Conservation (phyloP, 2,113 vertebrate genomes). For the Vombatus ursinus region DNA sequence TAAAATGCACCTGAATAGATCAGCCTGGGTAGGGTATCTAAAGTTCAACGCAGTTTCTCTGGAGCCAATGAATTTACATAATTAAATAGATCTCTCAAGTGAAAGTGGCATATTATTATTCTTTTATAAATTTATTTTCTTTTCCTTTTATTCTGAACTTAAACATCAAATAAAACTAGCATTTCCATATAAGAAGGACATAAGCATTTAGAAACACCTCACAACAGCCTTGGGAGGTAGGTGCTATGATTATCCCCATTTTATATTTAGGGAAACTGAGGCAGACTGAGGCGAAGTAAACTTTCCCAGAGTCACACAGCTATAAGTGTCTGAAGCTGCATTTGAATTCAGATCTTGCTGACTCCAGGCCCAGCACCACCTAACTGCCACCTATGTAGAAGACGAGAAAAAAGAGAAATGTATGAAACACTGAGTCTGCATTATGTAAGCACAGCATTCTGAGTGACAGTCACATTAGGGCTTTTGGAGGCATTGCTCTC, state of each 20-base stretch:
- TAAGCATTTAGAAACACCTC: not conserved
- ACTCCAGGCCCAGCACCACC: not conserved
- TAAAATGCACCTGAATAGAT: not conserved
- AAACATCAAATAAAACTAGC: not conserved
- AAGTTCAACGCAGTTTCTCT: not conserved
- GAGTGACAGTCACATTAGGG: not conserved
- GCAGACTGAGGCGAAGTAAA: not conserved
- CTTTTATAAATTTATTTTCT: conserved; percentile 16
- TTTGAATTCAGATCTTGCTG: not conserved
- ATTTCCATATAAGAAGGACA: not conserved
- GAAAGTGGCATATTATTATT: conserved; percentile 14
- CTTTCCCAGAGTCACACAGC: not conserved
- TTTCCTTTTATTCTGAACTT: not conserved
- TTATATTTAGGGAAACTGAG: not conserved
- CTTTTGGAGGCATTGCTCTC: not conserved
- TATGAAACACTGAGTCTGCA: not conserved
- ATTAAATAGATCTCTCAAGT: conserved; percentile 7
- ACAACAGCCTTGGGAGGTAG: not conserved
- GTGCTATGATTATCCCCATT: not conserved
- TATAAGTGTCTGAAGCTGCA: not conserved
- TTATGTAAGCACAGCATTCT: not conserved
- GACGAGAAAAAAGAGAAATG: not conserved
- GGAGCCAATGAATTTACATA: not conserved
- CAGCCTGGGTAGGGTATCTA: not conserved
- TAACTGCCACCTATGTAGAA: not conserved